Evolutionary conservation across 2,113 vertebrate genomes (phyloP).

Genomic region (Sakesphorus luctuosus): DNA sequence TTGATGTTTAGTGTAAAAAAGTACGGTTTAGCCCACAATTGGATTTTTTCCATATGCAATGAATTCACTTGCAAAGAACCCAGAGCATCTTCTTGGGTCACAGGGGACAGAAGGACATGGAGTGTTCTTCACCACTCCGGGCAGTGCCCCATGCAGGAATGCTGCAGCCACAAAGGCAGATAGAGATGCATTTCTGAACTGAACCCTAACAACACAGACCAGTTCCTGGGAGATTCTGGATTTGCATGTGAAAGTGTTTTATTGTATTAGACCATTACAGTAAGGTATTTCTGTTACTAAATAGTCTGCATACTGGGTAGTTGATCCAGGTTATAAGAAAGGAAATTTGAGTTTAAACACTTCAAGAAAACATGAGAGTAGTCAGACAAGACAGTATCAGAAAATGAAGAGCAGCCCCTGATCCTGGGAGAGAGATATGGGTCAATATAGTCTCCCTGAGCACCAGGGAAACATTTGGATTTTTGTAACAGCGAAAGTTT

Average conservation of each 20-base stretch:
- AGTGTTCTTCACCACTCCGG: neutral
- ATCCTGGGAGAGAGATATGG: neutral
- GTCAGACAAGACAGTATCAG: rapidly evolving
- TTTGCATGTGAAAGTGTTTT: neutral
- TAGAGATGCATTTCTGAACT: neutral
- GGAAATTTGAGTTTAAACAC: neutral
- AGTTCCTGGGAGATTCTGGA: neutral
- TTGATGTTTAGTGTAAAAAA: neutral
- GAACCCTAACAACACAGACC: neutral
- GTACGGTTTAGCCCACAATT: rapidly evolving
- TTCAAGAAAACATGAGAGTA: neutral
- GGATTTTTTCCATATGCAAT: rapidly evolving
- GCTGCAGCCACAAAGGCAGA: neutral
- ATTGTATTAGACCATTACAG: neutral
- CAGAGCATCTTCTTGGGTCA: rapidly evolving
- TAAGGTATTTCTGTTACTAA: neutral
- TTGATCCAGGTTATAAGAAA: neutral
- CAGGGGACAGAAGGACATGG: neutral
- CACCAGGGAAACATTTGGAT: neutral
- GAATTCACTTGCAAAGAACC: neutral
- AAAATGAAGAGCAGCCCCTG: neutral
- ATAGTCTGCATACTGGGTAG: neutral
- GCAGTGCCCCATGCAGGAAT: neutral
- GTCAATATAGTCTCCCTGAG: neutral
- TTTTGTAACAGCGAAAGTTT: neutral